Percentiles rank a stretch among this genome's conserved stretches.
Conservation (phyloP, 2,888 invertebrate species). For the Hirtodrosophila confusa region DNA sequence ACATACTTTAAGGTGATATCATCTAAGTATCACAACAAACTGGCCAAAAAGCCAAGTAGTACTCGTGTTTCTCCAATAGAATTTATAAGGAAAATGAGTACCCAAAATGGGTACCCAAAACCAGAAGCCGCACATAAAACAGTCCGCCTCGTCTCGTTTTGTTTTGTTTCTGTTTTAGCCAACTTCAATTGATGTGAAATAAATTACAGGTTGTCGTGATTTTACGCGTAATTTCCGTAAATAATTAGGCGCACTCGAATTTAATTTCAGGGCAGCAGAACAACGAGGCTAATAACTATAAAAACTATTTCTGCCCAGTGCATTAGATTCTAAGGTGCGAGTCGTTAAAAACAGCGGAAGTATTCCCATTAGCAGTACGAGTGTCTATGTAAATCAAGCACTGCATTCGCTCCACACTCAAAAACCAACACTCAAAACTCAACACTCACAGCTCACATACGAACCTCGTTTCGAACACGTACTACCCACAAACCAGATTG, state of each 20-base stretch:
- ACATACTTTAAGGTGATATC: no score
- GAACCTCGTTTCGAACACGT: constrained; percentile 54
- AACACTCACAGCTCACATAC: constrained; percentile 1
- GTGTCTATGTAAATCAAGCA: constrained; percentile 19
- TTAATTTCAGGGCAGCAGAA: constrained; percentile 45
- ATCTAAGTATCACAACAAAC: no score
- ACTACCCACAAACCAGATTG: constrained; percentile 40
- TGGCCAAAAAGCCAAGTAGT: no score
- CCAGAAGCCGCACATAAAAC: no score
- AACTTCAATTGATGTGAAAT: constrained; percentile 70
- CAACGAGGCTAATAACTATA: constrained; percentile 35
- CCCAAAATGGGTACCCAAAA: no score
- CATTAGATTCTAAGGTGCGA: constrained; percentile 32
- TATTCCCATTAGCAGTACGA: constrained; percentile 48
- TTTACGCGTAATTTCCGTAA: constrained; percentile 77
- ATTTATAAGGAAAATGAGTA: no score
- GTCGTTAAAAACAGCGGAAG: constrained; percentile 39
- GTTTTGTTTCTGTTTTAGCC: constrained; percentile 7
- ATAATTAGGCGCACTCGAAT: constrained; percentile 59
- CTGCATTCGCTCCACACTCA: background rate
- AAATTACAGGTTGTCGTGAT: constrained; percentile 73
- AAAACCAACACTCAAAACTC: no score
- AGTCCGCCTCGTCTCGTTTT: background rate
- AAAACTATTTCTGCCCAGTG: constrained; percentile 20
- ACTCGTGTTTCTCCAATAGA: no score